These are phyloP conservation scores for Vicugna pacos DNA, from an alignment of 2,113 vertebrate genomes.

Conservation along the genomic window DNA sequence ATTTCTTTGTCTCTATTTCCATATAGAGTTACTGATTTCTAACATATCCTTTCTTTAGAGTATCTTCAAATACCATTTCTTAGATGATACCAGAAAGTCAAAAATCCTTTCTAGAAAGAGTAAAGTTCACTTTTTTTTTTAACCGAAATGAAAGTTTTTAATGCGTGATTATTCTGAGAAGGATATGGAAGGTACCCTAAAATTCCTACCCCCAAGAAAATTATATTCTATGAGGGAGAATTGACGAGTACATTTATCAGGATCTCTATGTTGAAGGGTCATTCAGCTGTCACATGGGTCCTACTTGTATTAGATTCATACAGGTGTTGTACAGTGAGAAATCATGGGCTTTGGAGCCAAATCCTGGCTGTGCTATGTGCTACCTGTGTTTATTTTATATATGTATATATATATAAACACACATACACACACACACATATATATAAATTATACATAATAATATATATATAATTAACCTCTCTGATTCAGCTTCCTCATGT, in stretches of 20 bases:
- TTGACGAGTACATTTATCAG: background rate
- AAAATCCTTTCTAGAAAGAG: constrained; percentile 5
- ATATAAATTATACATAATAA: background rate
- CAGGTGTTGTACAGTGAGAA: background rate
- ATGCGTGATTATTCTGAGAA: background rate
- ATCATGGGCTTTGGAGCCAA: background rate
- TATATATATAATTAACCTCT: constrained; percentile 1
- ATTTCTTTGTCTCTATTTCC: constrained; percentile 21
- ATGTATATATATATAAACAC: too few species aligned
- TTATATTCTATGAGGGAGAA: background rate
- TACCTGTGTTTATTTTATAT: background rate
- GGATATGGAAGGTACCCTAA: background rate
- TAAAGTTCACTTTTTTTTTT: background rate
- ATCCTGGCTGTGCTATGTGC: background rate
- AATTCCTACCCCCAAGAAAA: background rate
- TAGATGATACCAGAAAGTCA: constrained; percentile 23
- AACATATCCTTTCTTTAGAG: background rate
- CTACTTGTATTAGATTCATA: background rate
- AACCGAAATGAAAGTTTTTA: constrained; percentile 21
- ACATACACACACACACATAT: too few species aligned
- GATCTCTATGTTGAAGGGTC: background rate
- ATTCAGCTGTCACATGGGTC: background rate
- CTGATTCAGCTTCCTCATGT: background rate
- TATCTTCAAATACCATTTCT: constrained; percentile 15
- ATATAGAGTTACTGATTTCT: background rate